Conservation (phyloP, 2,888 invertebrate species). For the Acleris sparsana region DNA sequence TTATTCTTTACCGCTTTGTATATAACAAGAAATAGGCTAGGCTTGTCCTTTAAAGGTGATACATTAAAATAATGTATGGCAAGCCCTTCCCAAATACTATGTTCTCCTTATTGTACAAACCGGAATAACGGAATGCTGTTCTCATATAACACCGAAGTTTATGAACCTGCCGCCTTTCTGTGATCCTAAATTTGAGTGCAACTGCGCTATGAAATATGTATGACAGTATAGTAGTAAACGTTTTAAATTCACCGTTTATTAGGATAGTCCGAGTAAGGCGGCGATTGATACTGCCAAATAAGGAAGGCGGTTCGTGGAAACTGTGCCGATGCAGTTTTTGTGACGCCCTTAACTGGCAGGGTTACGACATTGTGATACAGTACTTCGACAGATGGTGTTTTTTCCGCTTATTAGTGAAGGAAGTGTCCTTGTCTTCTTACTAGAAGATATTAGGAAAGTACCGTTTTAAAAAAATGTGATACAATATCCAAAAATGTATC, state of each 20-base stretch:
- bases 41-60: too few relatives aligned
- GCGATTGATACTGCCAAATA: constrained; percentile 60
- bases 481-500: too few relatives aligned
- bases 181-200: background rate
- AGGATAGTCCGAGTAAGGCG: constrained; percentile 50
- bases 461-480: too few relatives aligned
- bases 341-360: constrained; percentile 37
- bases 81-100: too few relatives aligned
- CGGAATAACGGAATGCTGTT: background rate
- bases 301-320: constrained; percentile 65
- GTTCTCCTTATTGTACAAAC: too few relatives aligned
- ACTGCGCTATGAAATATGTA: constrained; percentile 9
- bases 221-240: constrained; percentile 12
- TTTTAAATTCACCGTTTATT: constrained; percentile 40
- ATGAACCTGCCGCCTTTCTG: background rate
- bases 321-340: constrained; percentile 63
- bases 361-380: constrained; percentile 48
- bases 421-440: constrained; percentile 3
- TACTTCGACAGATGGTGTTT: constrained; percentile 32
- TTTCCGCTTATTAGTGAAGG: background rate
- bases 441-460: background rate
- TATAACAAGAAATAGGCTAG: too few relatives aligned
- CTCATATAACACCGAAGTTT: constrained; percentile 2
- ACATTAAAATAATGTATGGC: too few relatives aligned
- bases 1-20: too few relatives aligned